These are phyloP conservation scores for Drosophila buzzatii DNA, from an alignment of 2,888 invertebrate species.

Conservation along the genomic window DNA sequence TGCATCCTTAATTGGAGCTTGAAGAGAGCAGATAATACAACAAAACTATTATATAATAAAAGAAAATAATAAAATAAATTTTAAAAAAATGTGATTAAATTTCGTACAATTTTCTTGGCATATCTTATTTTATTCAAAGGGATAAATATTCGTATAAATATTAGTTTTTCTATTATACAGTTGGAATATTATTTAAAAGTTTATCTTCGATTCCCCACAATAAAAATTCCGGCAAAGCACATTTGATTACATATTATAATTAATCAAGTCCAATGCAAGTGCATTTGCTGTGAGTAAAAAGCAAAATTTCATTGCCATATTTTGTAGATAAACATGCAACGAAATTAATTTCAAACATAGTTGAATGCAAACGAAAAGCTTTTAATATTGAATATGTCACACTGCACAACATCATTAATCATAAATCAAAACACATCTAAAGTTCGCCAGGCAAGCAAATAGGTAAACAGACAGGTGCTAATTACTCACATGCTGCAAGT, in stretches of 20 bases:
- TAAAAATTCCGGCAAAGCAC: too few relatives aligned
- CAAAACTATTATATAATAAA: too few relatives aligned
- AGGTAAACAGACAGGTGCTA: slow-evolving; percentile 63
- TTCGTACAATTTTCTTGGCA: too few relatives aligned
- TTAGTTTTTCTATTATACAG: too few relatives aligned
- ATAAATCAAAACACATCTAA: slow-evolving; percentile 59
- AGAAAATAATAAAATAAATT: too few relatives aligned
- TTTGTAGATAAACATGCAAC: not conserved
- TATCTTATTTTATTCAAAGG: too few relatives aligned
- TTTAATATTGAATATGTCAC: not conserved
- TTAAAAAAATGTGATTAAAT: too few relatives aligned
- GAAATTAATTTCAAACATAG: not conserved
- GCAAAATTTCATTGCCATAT: not conserved
- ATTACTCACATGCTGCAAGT: slow-evolving; percentile 62
- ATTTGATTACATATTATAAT: not conserved
- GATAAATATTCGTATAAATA: too few relatives aligned
- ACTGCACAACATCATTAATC: slow-evolving; percentile 29
- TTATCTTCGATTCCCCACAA: too few relatives aligned
- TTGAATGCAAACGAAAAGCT: not conserved
- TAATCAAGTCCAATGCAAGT: not conserved
- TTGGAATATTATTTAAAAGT: too few relatives aligned
- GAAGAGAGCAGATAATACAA: too few relatives aligned
- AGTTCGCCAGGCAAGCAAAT: slow-evolving; percentile 40
- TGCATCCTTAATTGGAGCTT: too few relatives aligned
- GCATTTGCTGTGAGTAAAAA: not conserved